Conservation (phyloP, 2,888 invertebrate species). For the Tiphia femorata region DNA sequence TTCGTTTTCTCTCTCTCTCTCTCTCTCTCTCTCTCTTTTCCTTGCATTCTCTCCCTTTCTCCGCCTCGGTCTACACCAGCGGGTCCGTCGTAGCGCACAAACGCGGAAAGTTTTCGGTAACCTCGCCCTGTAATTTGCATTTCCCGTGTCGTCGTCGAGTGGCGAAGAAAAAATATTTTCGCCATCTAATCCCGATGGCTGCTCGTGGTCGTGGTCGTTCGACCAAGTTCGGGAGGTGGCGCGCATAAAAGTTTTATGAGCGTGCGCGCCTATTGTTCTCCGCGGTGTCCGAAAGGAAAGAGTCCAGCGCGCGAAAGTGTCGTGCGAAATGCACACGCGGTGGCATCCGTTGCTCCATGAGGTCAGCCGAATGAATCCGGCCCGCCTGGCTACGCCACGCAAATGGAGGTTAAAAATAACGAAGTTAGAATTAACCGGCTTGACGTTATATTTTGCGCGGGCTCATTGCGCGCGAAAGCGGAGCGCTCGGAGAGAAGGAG, state of each 20-base stretch:
- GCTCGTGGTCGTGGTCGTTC: slow-evolving; percentile 15
- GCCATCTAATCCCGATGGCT: slow-evolving; percentile 45
- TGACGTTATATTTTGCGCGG: too few relatives aligned
- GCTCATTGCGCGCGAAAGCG: too few relatives aligned
- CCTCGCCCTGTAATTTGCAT: slow-evolving; percentile 37
- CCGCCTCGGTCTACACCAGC: too few relatives aligned
- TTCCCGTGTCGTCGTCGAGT: slow-evolving; percentile 23
- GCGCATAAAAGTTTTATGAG: slow-evolving; percentile 35
- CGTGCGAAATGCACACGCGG: neutral
- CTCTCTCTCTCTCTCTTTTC: too few relatives aligned
- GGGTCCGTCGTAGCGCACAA: too few relatives aligned
- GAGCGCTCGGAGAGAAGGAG: neutral
- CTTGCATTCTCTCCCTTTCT: too few relatives aligned
- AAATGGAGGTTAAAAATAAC: too few relatives aligned
- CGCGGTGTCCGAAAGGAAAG: neutral
- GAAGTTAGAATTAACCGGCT: too few relatives aligned
- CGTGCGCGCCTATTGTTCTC: slow-evolving; percentile 28
- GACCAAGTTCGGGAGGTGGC: neutral
- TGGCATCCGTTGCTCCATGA: slow-evolving; percentile 24
- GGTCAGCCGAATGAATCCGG: too few relatives aligned
- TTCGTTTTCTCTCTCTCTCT: too few relatives aligned
- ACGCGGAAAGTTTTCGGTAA: slow-evolving; percentile 24
- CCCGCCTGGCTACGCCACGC: too few relatives aligned
- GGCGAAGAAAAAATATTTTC: slow-evolving; percentile 38
- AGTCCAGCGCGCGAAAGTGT: neutral